Evolutionary conservation across 1,140 invertebrate genomes (phyloP), one percentile per base, ranked within the genome.

Genomic region (Listronotus oregonensis): DNA sequence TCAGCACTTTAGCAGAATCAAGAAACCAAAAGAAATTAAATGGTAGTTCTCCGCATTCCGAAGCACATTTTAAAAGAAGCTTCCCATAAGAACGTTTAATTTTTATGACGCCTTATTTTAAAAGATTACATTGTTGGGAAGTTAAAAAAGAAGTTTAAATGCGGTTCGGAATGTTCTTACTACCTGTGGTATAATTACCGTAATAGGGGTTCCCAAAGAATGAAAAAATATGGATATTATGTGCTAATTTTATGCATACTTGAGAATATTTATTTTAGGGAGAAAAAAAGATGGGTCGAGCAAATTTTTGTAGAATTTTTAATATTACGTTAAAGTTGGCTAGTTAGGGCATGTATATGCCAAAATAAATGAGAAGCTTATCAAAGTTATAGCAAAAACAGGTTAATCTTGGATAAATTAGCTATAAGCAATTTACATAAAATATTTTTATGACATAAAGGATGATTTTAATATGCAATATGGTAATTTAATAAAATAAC

Each of bases 191-290:
- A 37, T 61, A 61, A 61, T 61, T 61, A 61, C 34, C 46, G 46
- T 51, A 42, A 51, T 51, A 61, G 47, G 44, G 34, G 47, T n/a
- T 31, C 32, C 47, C 58, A 61, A 59, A 49, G 49, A 52, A 61
- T 61, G 58, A 51, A 52, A 61, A 61, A 50, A 52, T 51, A 61
- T 51, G 46, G 49, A 32, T 51, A 61, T 61, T 51, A 51, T 51
- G 58, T 61, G 58, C 58, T 61, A 61, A 61, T 61, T 61, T 61
- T 61, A 61, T 61, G 58, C 46, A 52, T 43, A 43, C 34, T 17
- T 59, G 0, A 14, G 47, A 51, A 34, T 21, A 21, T 10, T 37
- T 37, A 37, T 37, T 9, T 8, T 12, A 12, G 34, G 11, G 34
- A 37, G 34, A 37, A 37, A 37, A 27, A 12, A 37, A 37, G 34